phyloP scores from a whole-genome alignment of 64 coral and sea anemone species.

The Montipora foliosa region DNA sequence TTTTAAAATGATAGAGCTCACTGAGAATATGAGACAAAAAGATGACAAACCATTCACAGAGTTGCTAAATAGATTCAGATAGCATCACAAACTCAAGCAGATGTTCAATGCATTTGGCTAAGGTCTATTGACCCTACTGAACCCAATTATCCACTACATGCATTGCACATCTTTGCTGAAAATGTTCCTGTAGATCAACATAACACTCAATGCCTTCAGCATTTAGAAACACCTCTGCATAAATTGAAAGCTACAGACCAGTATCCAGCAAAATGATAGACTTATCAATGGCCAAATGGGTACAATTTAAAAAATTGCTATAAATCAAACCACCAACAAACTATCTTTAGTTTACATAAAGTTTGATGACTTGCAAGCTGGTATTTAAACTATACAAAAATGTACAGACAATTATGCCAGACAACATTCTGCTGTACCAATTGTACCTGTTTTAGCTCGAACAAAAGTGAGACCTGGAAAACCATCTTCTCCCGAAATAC shows the following conservation, averaged over 20 bases:
- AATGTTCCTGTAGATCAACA: not conserved
- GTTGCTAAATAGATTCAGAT: constrained; percentile 15
- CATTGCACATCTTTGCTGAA: not conserved
- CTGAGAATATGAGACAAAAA: constrained; percentile 59
- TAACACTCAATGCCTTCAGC: not conserved
- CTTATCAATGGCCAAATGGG: constrained; percentile 39
- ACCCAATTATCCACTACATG: not conserved
- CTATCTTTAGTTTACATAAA: not conserved
- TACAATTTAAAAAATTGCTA: not conserved
- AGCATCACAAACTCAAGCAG: constrained; percentile 29
- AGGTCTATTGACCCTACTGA: not conserved
- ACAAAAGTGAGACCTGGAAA: constrained; percentile 76
- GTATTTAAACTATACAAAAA: constrained; percentile 1
- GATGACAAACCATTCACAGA: constrained; percentile 43
- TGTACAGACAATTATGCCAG: constrained; percentile 48
- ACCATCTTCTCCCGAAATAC: constrained; percentile 72
- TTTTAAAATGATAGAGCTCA: constrained; percentile 33
- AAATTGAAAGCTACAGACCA: not conserved
- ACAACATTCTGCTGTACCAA: constrained; percentile 54
- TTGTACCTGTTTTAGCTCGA: constrained; percentile 71
- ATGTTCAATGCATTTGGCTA: constrained; percentile 1
- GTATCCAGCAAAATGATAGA: not conserved
- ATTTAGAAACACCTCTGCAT: too few species aligned
- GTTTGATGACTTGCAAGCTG: constrained; percentile 18
- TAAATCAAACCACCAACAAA: constrained; percentile 2